Base-by-base conservation (phyloP, 2,797 vertebrate genomes). In the Alcedo atthis region DNA sequence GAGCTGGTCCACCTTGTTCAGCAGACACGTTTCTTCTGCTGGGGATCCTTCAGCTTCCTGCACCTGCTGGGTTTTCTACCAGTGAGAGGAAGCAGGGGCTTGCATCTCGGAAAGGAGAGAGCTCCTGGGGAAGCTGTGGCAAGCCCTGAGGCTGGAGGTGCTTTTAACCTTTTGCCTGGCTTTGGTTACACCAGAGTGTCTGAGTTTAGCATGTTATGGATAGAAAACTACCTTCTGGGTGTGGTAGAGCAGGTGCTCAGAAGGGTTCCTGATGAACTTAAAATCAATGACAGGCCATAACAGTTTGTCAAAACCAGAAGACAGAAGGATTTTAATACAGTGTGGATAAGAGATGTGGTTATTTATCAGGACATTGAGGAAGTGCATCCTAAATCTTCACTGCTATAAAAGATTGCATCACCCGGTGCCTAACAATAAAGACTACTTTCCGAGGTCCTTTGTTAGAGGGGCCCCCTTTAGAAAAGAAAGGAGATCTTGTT, bases 401-500 rank as follows among this genome's bases (percentile, higher is more conserved):
- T 48, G 51, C 67, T 15, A 0, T 32, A 26, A 49, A 55, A 61
- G 46, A 81, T 94, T 94, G 75, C 93, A 84, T 92, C 93, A 85
- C 58, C 15, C 45, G 0, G n/a, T 87, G 86, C 74, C 66, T 58
- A 59, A 93, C 58, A 89, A 93, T 85, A 80, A 78, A 85, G 82
- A 6, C 54, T 49, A 7, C 73, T 94, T 92, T 87, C 0, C n/a
- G 1, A 91, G n/a, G 45, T 63, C 45, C n/a, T 85, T 73, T 85
- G 54, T 81, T 74, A 67, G 67, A 69, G 82, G 53, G 67, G 79
- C 59, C 68, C 37, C 62, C 54, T 92, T 93, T 19, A 59, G 79
- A 87, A 92, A 83, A 95, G 89, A 95, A 95, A 90, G 64, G 80
- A 79, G 51, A 82, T 92, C 74, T 96, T 96, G 93, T 95, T 97